Base-by-base conservation (phyloP, 1,140 invertebrate species). In the Zaprionus lachaisei region DNA sequence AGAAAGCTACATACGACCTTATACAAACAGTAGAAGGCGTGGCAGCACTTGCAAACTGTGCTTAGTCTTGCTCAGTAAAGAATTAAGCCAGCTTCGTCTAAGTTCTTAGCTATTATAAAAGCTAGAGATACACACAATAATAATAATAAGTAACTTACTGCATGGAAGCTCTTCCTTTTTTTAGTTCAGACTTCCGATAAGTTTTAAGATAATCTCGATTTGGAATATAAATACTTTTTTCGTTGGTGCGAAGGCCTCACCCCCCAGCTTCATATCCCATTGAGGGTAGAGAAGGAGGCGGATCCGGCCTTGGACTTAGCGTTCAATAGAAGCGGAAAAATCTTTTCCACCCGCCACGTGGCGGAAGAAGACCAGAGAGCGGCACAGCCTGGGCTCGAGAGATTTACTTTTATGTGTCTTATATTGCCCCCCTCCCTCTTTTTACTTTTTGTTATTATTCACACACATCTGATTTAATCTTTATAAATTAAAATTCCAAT, bases 401-500 rank as follows among this genome's bases (percentile, higher is more conserved):
- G 71, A 83, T 58, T 72, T 57, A 37, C 75, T 87, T 83, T 72
- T 56, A 87, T 72, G 61, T 51, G 56, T 34, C 26, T 62, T 62
- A 41, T 38, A 47, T 37, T 9, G n/a, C 26, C 17, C 26, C 38
- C 24, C 47, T 14, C 38, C 17, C 31, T 17, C 26, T 55, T 28
- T 4, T 11, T 61, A 47, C 44, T 31, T 41, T 47, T 68, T 24
- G 34, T 41, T 64, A 37, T 26, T 24, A 41, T 60, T 65, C 24
- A 38, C 47, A 63, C 51, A 71, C 61, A 51, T 61, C 38, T 66
- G 81, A 83, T 83, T 28, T 79, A 85, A 85, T 85, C 82, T 74
- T 17, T n/a, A 74, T 58, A 81, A 79, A 89, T 89, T 84, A 79
- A 83, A 83, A 80, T 78, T 51, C 57, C 49, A 57, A 38, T 28